A percentile compares a stretch with the other conserved stretches of the same genome.
These are phyloP conservation scores for Agrotis ipsilon DNA, from an alignment of 2,888 invertebrate genomes.

Conservation along the genomic window DNA sequence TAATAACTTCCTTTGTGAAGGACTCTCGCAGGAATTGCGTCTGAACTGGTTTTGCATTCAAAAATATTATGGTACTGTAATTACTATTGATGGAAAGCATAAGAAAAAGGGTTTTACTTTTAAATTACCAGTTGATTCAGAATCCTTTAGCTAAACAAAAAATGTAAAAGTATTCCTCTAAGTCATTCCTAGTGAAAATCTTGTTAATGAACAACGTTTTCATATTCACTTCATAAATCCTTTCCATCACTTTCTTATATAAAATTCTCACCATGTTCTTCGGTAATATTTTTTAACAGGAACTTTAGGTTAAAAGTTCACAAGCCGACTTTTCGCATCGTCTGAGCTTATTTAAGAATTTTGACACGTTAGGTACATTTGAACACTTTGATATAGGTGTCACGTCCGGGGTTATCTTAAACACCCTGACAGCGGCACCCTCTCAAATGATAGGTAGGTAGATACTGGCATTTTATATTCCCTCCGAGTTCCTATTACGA, in stretches of 20 bases:
- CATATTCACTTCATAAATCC: constrained; percentile 12
- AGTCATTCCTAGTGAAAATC: not conserved
- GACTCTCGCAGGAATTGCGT: constrained; percentile 20
- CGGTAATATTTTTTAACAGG: constrained; percentile 57
- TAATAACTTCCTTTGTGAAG: constrained; percentile 40
- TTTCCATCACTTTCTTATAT: constrained; percentile 2
- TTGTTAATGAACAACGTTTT: constrained; percentile 15
- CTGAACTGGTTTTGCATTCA: constrained; percentile 19
- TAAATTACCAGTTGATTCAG: constrained; percentile 1
- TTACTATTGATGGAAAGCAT: not conserved
- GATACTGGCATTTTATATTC: constrained; percentile 87
- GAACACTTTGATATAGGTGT: constrained; percentile 78
- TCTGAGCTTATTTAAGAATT: constrained; percentile 68
- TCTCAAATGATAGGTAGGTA: constrained; percentile 82
- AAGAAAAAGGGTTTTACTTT: constrained; percentile 1
- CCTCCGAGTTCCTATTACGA: constrained; percentile 85
- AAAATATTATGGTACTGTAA: not conserved
- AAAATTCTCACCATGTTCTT: constrained; percentile 57
- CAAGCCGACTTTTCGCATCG: constrained; percentile 56
- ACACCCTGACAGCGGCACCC: constrained; percentile 78
- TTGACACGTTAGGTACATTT: constrained; percentile 73
- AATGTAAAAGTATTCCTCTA: too few species aligned
- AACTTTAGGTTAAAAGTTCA: constrained; percentile 56
- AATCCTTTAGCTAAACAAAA: too few species aligned
- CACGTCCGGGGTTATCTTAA: constrained; percentile 80